phyloP scores from a whole-genome alignment of 2,888 invertebrate genomes.

The Zygogramma bicolorata region DNA sequence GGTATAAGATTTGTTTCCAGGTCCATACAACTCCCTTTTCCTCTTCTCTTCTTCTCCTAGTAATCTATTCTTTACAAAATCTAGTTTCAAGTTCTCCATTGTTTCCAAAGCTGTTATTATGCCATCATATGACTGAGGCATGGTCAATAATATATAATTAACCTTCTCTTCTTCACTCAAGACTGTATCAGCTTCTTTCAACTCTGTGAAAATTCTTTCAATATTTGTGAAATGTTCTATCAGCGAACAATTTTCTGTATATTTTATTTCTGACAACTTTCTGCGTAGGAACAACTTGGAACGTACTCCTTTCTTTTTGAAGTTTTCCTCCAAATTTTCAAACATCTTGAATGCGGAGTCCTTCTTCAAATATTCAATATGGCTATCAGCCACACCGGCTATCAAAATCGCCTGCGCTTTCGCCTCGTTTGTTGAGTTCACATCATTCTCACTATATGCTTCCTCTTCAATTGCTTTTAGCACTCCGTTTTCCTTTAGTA shows the following conservation, averaged over 20 bases:
- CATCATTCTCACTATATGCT: not conserved
- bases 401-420: constrained; percentile 15
- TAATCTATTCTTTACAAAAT: constrained; percentile 15
- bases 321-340: constrained; percentile 1
- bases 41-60: constrained; percentile 14
- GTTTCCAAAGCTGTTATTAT: constrained; percentile 15
- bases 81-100: constrained; percentile 15
- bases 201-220: constrained; percentile 10
- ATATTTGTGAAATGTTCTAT: constrained; percentile 17
- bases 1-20: constrained; percentile 1
- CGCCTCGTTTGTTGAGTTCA: not conserved
- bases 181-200: constrained; percentile 11
- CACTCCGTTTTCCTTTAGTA: constrained; percentile 9
- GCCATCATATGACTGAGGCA: constrained; percentile 14
- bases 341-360: constrained; percentile 2
- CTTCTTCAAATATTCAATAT: constrained; percentile 18
- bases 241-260: not conserved
- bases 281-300: constrained; percentile 10
- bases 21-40: not conserved
- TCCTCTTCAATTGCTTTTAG: constrained; percentile 19
- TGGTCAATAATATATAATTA: constrained; percentile 9
- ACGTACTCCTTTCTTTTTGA: constrained; percentile 15
- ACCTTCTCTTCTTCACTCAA: constrained; percentile 12
- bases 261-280: constrained; percentile 8
- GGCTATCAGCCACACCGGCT: constrained; percentile 15